Evolutionary conservation across 2,113 vertebrate species (phyloP).

Genomic region (Noturus placidus): DNA sequence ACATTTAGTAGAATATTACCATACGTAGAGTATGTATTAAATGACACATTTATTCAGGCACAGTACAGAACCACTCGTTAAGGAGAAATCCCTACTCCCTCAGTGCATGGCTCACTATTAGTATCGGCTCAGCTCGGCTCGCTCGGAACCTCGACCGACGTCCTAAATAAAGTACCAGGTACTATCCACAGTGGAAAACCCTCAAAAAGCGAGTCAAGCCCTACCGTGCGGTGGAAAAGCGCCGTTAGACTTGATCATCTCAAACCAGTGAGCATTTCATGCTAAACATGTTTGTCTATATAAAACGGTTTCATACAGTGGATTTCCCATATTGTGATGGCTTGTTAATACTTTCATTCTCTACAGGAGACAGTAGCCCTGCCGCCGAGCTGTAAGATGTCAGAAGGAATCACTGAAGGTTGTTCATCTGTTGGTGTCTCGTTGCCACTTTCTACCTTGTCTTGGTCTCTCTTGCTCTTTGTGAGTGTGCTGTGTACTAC

Average conservation of each 20-base stretch:
- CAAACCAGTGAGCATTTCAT: not conserved
- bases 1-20: too few relatives aligned
- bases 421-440: not conserved
- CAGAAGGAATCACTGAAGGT: constrained; percentile 33
- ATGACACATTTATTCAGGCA: too few relatives aligned
- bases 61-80: too few relatives aligned
- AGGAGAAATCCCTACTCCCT: too few relatives aligned
- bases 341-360: not conserved
- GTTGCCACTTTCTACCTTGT: not conserved
- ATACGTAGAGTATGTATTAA: too few relatives aligned
- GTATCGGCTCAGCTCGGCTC: too few relatives aligned
- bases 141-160: too few relatives aligned
- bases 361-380: constrained; percentile 28
- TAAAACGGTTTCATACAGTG: not conserved
- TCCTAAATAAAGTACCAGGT: too few relatives aligned
- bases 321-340: not conserved
- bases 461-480: constrained; percentile 21
- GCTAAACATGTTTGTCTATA: not conserved
- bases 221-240: too few relatives aligned
- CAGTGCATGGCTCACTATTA: too few relatives aligned
- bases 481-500: constrained; percentile 16
- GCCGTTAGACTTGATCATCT: not conserved
- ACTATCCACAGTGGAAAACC: too few relatives aligned
- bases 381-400: constrained; percentile 35
- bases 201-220: too few relatives aligned